Percentiles rank a stretch among this genome's conserved stretches.
These are phyloP conservation scores for Lycaon pictus DNA, from an alignment of 2,113 vertebrate genomes.

Conservation along the genomic window DNA sequence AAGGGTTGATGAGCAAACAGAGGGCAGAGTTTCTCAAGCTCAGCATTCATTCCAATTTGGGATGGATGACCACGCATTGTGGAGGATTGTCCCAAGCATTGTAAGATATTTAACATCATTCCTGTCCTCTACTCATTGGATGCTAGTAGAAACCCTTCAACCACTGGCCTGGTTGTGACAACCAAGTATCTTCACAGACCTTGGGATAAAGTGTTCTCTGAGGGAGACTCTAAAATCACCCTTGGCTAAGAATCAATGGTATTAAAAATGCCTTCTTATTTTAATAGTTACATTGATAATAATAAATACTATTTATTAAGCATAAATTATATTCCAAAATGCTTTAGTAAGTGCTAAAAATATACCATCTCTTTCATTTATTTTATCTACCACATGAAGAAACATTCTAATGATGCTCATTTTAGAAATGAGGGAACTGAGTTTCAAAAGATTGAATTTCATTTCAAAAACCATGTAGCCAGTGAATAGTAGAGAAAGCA, in stretches of 20 bases:
- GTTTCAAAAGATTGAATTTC: neutral
- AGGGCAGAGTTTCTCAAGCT: neutral
- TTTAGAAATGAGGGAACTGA: neutral
- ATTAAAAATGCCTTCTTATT: neutral
- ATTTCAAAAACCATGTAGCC: neutral
- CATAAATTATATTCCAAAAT: neutral
- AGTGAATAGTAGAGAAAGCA: neutral
- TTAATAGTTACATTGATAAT: neutral
- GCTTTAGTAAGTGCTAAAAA: neutral
- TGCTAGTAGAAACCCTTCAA: neutral
- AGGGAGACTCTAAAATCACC: neutral
- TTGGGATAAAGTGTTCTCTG: neutral
- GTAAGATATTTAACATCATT: neutral
- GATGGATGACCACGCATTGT: neutral
- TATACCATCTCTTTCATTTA: neutral
- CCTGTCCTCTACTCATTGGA: neutral
- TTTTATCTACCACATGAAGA: neutral
- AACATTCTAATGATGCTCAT: neutral
- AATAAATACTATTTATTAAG: neutral
- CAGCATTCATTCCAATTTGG: neutral
- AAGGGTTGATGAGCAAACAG: neutral
- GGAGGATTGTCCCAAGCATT: neutral
- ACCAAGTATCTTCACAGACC: neutral
- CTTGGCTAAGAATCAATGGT: neutral
- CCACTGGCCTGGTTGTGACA: neutral